Evolutionary conservation across 35 echinoderm and acorn worm species (phyloP).

Genomic region (Amphiura filiformis): DNA sequence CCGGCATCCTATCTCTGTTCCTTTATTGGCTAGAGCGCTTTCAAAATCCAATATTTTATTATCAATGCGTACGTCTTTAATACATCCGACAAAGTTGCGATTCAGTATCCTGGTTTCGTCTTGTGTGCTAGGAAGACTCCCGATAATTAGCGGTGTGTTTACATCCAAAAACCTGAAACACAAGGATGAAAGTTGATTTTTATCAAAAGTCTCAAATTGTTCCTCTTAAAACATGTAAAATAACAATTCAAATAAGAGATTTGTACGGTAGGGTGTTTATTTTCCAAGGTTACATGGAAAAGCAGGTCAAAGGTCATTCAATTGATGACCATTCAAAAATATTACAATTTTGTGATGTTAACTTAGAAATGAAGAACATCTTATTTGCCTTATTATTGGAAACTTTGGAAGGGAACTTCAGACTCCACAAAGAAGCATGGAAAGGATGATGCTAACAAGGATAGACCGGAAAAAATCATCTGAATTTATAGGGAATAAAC

Average conservation of each 20-base stretch:
- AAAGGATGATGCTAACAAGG: no score
- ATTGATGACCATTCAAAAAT: no score
- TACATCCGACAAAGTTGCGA: constrained; percentile 72
- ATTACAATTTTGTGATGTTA: no score
- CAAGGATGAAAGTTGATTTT: no score
- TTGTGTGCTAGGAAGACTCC: constrained; percentile 62
- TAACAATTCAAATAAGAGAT: no score
- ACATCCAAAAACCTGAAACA: constrained; percentile 77
- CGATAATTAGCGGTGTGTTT: constrained; percentile 75
- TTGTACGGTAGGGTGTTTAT: not conserved
- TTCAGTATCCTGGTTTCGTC: constrained; percentile 77
- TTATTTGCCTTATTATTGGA: no score
- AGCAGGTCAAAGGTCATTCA: no score
- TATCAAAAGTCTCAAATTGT: not conserved
- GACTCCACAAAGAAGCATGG: no score
- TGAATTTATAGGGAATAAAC: no score
- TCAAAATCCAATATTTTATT: constrained; percentile 53
- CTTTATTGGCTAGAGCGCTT: constrained; percentile 36
- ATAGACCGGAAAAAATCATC: no score
- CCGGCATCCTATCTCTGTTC: constrained; percentile 65
- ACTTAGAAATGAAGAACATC: no score
- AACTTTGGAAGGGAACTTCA: no score
- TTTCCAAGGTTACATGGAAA: not conserved
- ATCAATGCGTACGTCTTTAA: constrained; percentile 73
- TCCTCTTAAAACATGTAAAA: not conserved